Evolutionary conservation across 2,113 vertebrate genomes (phyloP).

Genomic region (Chloroceryle aenea): DNA sequence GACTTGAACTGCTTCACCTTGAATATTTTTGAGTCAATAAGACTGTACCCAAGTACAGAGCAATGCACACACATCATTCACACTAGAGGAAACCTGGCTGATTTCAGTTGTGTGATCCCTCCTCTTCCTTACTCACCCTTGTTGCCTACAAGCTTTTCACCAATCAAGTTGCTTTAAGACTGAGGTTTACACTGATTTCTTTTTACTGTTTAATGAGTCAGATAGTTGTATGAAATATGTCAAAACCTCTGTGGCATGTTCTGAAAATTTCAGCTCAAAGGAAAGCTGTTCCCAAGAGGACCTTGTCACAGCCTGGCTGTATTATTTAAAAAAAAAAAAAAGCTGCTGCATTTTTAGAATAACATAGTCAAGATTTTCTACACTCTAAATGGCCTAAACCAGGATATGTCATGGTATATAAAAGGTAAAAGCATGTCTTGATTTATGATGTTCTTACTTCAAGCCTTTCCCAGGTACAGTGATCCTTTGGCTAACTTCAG

Average conservation of each 20-base stretch:
- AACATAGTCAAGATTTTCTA: background rate
- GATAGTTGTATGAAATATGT: background rate
- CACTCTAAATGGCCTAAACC: background rate
- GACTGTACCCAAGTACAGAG: background rate
- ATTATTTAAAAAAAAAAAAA: background rate
- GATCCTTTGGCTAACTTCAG: background rate
- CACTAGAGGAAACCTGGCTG: background rate
- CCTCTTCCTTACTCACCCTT: background rate
- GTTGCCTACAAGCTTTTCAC: background rate
- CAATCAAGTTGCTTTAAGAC: background rate
- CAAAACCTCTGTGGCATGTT: background rate
- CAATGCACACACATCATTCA: background rate
- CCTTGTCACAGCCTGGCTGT: background rate
- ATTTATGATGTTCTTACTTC: background rate
- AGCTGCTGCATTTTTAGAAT: background rate
- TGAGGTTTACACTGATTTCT: background rate
- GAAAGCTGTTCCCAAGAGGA: background rate
- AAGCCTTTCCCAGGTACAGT: background rate
- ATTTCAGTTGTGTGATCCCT: background rate
- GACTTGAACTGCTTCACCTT: background rate
- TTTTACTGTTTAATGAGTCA: background rate
- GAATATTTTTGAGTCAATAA: background rate
- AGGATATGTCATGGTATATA: background rate
- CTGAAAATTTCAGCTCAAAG: background rate
- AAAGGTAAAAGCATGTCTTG: background rate